A percentile compares a stretch with the other conserved stretches of the same genome.
These are phyloP conservation scores for Brachionus koreanus DNA, from an alignment of 1,140 invertebrate genomes.

Conservation along the genomic window DNA sequence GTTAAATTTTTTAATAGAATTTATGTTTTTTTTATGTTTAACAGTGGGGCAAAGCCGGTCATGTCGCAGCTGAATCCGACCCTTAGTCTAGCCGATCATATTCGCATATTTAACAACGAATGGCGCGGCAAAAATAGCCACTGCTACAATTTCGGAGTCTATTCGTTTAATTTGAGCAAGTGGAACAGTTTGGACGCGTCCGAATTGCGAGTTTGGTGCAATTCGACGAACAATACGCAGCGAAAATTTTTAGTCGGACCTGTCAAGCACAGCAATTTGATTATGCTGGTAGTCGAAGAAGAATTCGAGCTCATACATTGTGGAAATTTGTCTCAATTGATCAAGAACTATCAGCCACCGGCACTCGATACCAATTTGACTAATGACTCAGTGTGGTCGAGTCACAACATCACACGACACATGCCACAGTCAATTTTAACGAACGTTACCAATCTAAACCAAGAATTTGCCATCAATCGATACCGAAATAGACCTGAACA, in stretches of 20 bases:
- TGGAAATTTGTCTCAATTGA: constrained; percentile 16
- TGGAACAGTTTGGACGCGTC: constrained; percentile 28
- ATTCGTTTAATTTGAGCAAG: constrained; percentile 40
- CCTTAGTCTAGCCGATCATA: constrained; percentile 12
- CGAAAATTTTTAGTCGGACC: not conserved
- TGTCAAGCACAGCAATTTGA: constrained; percentile 32
- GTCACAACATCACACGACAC: not conserved
- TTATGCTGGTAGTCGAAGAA: constrained; percentile 34
- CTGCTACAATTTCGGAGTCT: constrained; percentile 39
- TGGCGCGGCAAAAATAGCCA: constrained; percentile 37
- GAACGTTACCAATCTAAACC: not conserved
- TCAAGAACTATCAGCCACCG: not conserved
- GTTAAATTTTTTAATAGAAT: not conserved
- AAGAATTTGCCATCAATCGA: not conserved
- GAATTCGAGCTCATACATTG: constrained; percentile 33
- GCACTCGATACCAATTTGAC: not conserved
- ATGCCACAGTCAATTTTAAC: not conserved
- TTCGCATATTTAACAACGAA: constrained; percentile 35
- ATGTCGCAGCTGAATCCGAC: not conserved
- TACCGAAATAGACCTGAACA: constrained; percentile 39
- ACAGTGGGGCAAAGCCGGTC: not conserved
- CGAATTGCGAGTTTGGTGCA: constrained; percentile 19
- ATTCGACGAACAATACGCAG: not conserved
- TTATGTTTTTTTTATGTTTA: not conserved
- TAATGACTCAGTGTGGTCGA: not conserved